Conservation (phyloP, 2,113 vertebrate genomes). For the Actinemys pallida region DNA sequence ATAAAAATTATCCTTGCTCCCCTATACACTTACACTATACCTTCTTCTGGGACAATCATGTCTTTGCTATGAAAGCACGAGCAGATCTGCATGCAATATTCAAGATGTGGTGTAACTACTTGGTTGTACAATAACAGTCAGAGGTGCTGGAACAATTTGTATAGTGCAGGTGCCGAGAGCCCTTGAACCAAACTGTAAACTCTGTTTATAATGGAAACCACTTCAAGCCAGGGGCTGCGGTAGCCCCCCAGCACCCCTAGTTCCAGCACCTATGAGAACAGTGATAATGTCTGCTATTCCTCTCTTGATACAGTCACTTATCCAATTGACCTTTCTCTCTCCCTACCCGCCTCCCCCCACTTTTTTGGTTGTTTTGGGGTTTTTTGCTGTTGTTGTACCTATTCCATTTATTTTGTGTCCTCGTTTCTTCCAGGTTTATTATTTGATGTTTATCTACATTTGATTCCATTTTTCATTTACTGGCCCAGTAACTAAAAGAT, state of each 20-base stretch:
- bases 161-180: no score
- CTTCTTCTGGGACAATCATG: conserved; percentile 18
- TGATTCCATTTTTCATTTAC: conserved; percentile 31
- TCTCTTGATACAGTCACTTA: no score
- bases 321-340: neutral
- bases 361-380: neutral
- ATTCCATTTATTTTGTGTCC: neutral
- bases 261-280: no score
- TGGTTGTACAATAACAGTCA: neutral
- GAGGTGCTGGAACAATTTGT: no score
- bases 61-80: neutral
- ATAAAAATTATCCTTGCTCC: conserved; percentile 14
- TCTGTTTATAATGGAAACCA: no score
- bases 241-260: no score
- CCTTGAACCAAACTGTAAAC: no score
- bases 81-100: neutral
- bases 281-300: neutral
- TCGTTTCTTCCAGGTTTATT: neutral
- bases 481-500: neutral
- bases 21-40: neutral
- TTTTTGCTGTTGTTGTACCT: neutral
- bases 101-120: neutral
- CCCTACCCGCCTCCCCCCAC: neutral
- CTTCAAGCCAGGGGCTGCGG: no score
- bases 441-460: neutral